Percentiles rank a stretch among this genome's conserved stretches.
Evolutionary conservation across 2,113 vertebrate genomes (phyloP).

Genomic region (Vombatus ursinus): DNA sequence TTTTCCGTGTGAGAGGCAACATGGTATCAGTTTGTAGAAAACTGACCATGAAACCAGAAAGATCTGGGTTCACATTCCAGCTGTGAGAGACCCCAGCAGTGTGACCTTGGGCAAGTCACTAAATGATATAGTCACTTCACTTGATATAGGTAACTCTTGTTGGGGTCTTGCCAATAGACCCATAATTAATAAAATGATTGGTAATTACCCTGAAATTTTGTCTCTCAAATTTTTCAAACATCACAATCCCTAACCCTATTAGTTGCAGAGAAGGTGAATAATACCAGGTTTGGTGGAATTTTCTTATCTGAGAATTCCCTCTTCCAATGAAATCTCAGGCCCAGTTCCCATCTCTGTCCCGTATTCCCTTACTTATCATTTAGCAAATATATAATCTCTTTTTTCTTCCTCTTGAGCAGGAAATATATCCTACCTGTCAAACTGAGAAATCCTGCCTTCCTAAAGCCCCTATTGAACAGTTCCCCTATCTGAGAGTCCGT

Average conservation of each 20-base stretch:
- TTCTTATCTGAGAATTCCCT: neutral
- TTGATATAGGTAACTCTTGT: neutral
- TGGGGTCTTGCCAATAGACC: too few species aligned
- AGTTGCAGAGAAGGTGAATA: neutral
- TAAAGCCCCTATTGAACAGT: neutral
- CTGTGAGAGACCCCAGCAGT: neutral
- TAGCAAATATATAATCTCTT: neutral
- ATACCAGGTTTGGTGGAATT: neutral
- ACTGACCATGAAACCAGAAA: neutral
- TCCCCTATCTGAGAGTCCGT: neutral
- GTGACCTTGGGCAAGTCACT: neutral
- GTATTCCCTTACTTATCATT: neutral
- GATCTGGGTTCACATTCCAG: neutral
- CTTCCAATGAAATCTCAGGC: neutral
- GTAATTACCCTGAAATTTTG: too few species aligned
- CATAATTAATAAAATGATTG: too few species aligned
- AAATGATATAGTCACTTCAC: neutral
- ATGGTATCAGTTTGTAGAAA: neutral
- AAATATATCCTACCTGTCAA: neutral
- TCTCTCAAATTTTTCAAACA: too few species aligned
- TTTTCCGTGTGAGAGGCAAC: neutral
- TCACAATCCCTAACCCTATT: neutral
- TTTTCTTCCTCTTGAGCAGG: neutral
- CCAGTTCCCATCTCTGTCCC: neutral
- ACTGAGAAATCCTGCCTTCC: conserved; percentile 7